phyloP scores from a whole-genome alignment of 1,140 invertebrate species.

The Manduca sexta region DNA sequence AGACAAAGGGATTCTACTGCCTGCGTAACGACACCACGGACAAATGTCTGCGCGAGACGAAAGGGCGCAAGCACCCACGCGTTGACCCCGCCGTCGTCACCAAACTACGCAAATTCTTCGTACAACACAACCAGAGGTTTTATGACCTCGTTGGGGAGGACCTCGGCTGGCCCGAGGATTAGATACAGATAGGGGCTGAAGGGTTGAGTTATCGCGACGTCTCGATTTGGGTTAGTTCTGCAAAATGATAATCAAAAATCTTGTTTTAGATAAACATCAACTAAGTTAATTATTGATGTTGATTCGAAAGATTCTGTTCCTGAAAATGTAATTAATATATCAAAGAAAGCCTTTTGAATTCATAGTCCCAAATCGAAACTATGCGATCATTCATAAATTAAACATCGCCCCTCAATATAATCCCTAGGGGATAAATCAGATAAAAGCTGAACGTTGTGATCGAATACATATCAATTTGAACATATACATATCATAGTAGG shows the following conservation, averaged over 20 bases:
- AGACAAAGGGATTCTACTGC: slow-evolving; percentile 98
- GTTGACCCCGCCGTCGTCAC: slow-evolving; percentile 89
- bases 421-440: no score
- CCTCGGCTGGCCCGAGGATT: slow-evolving; percentile 92
- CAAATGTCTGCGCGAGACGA: slow-evolving; percentile 95
- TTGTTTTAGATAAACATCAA: no score
- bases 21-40: slow-evolving; percentile 88
- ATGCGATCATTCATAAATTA: no score
- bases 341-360: no score
- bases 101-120: slow-evolving; percentile 93
- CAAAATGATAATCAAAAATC: no score
- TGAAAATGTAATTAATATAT: no score
- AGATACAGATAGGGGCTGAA: slow-evolving; percentile 18
- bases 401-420: no score
- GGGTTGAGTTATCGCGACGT: no score
- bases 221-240: no score
- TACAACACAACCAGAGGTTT: slow-evolving; percentile 95
- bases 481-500: slow-evolving; percentile 4
- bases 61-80: slow-evolving; percentile 93
- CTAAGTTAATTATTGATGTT: no score
- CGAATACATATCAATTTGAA: slow-evolving; percentile 55
- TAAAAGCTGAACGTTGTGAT: slow-evolving; percentile 39
- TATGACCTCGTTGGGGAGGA: slow-evolving; percentile 95
- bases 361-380: no score
- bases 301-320: no score